These are phyloP conservation scores for Heterodera filipjevi DNA, from an alignment of 2,888 invertebrate species.

Conservation along the genomic window DNA sequence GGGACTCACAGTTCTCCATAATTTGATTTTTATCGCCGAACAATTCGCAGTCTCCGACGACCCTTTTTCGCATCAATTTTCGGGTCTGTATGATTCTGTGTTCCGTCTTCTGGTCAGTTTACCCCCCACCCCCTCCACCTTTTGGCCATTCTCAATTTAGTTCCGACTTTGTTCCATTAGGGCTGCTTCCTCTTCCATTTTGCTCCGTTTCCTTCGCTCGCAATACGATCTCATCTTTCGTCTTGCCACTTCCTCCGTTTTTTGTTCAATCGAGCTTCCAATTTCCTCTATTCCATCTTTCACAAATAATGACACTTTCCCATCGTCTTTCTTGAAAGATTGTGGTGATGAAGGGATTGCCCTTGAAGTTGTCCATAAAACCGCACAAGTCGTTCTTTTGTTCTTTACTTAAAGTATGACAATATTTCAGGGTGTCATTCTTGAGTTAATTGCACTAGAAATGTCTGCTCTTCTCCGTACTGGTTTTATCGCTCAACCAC, in stretches of 20 bases:
- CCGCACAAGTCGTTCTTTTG: slow-evolving; percentile 2
- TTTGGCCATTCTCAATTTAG: slow-evolving; percentile 31
- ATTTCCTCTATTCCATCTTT: neutral
- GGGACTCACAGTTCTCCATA: slow-evolving; percentile 49
- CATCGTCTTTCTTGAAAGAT: neutral
- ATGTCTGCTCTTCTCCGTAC: slow-evolving; percentile 46
- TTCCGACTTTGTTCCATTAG: slow-evolving; percentile 39
- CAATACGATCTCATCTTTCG: slow-evolving; percentile 50
- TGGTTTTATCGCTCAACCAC: slow-evolving; percentile 43
- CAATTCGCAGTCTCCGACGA: slow-evolving; percentile 42
- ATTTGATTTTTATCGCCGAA: slow-evolving; percentile 55
- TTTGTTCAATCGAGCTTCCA: slow-evolving; percentile 31
- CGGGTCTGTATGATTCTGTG: slow-evolving; percentile 57
- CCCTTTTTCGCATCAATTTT: slow-evolving; percentile 49
- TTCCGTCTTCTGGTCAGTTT: slow-evolving; percentile 52
- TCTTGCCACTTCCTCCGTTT: slow-evolving; percentile 45
- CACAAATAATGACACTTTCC: slow-evolving; percentile 13
- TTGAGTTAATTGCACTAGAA: slow-evolving; percentile 59
- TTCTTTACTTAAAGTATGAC: neutral
- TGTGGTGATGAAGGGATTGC: neutral
- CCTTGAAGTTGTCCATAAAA: slow-evolving; percentile 10
- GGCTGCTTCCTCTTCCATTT: slow-evolving; percentile 29
- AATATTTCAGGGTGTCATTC: slow-evolving; percentile 52
- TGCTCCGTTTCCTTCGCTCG: slow-evolving; percentile 53
- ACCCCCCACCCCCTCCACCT: too few species aligned